Conservation (phyloP, 2,888 invertebrate genomes). For the Mongoloraphidia duomilia region DNA sequence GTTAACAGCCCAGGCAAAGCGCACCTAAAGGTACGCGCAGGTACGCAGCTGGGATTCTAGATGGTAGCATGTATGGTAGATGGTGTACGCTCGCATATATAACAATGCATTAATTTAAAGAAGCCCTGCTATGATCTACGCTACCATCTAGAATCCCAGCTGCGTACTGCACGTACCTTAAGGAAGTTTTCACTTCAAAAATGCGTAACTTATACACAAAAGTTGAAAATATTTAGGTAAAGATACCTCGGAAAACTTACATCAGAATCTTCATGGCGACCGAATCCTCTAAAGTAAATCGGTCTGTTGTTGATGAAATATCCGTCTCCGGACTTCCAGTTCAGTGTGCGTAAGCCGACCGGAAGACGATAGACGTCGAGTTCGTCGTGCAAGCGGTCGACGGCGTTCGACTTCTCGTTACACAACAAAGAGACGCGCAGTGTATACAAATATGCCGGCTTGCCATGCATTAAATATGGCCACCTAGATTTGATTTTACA, state of each 20-base stretch:
- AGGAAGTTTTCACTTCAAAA: too few species aligned
- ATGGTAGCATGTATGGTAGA: too few species aligned
- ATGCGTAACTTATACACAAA: too few species aligned
- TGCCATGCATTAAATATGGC: conserved; percentile 74
- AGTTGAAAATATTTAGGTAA: too few species aligned
- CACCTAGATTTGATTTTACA: conserved; percentile 30
- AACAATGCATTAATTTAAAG: too few species aligned
- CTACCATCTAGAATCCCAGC: too few species aligned
- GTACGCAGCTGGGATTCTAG: too few species aligned
- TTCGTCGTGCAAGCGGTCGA: conserved; percentile 16
- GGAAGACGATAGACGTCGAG: conserved; percentile 72
- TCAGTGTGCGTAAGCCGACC: conserved; percentile 76
- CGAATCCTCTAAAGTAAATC: conserved; percentile 85
- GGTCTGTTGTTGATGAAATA: conserved; percentile 73
- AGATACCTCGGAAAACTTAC: conserved; percentile 35
- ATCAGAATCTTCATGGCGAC: conserved; percentile 90
- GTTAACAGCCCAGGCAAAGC: too few species aligned
- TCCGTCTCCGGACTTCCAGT: conserved; percentile 53
- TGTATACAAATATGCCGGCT: conserved; percentile 77
- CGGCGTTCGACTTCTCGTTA: conserved; percentile 22
- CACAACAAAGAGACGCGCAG: conserved; percentile 43
- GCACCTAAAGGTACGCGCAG: too few species aligned
- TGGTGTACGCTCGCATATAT: too few species aligned
- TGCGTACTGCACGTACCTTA: too few species aligned
- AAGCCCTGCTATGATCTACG: too few species aligned